phyloP scores from a whole-genome alignment of 2,113 vertebrate genomes.

The Plecturocebus donacophilus region DNA sequence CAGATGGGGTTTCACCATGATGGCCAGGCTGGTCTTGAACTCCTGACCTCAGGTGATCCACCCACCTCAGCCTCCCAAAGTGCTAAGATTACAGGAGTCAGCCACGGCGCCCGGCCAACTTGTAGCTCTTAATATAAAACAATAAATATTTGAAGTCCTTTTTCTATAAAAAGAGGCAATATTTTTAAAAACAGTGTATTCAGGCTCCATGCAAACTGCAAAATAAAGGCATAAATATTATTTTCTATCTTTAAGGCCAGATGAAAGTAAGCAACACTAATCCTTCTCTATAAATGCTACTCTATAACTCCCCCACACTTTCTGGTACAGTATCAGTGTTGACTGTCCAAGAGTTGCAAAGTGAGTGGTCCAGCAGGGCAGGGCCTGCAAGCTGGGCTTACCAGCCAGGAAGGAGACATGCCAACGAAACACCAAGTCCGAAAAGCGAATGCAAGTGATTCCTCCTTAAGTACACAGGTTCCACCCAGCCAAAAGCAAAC shows the following conservation, averaged over 20 bases:
- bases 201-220: background rate
- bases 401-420: background rate
- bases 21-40: too few species aligned
- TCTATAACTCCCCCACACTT: background rate
- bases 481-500: background rate
- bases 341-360: background rate
- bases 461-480: background rate
- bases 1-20: too few species aligned
- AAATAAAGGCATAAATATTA: background rate
- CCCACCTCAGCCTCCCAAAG: too few species aligned
- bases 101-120: too few species aligned
- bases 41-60: too few species aligned
- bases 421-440: background rate
- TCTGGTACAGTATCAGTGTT: background rate
- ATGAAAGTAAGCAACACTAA: background rate
- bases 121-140: background rate
- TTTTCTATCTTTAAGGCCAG: background rate
- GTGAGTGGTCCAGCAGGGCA: background rate
- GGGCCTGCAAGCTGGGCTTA: background rate
- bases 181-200: background rate
- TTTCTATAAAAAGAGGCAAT: background rate
- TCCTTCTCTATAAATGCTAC: background rate
- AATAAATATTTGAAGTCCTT: background rate
- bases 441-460: background rate
- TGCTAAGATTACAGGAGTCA: too few species aligned